A percentile compares a stretch with the other conserved stretches of the same genome.
Conservation (phyloP, 2,888 invertebrate species). For the Muscina levida region DNA sequence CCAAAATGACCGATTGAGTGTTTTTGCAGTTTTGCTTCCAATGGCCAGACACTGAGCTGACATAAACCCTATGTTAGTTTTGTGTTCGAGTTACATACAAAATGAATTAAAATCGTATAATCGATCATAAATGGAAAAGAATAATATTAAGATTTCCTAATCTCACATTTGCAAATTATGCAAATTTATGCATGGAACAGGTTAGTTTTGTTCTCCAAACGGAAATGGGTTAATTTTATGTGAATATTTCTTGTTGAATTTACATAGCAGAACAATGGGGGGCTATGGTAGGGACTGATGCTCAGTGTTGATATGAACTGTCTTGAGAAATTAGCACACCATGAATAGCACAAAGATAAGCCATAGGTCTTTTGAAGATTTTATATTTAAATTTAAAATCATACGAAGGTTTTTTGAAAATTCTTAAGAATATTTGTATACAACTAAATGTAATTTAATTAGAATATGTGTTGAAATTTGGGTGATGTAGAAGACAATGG, state of each 20-base stretch:
- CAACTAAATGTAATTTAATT: too few relatives aligned
- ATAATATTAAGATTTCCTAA: background rate
- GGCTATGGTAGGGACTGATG: background rate
- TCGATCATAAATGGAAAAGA: conserved; percentile 41
- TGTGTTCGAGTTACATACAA: conserved; percentile 11
- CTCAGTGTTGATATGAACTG: background rate
- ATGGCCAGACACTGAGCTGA: conserved; percentile 34
- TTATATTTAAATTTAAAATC: background rate
- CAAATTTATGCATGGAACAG: background rate
- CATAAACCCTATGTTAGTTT: conserved; percentile 45
- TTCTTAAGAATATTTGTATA: too few relatives aligned
- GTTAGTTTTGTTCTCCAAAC: background rate
- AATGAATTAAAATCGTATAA: conserved; percentile 31
- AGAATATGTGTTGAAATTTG: too few relatives aligned
- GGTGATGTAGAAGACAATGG: too few relatives aligned
- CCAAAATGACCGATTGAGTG: too few relatives aligned
- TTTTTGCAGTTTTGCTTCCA: background rate
- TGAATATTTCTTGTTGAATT: background rate
- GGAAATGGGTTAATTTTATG: background rate
- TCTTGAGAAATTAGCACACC: background rate
- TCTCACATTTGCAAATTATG: conserved; percentile 2
- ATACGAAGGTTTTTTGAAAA: background rate
- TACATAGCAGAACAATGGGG: background rate
- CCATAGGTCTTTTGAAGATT: background rate
- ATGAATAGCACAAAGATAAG: background rate